Evolutionary conservation across 1,140 invertebrate genomes (phyloP).

Genomic region (Coptotermes formosanus): DNA sequence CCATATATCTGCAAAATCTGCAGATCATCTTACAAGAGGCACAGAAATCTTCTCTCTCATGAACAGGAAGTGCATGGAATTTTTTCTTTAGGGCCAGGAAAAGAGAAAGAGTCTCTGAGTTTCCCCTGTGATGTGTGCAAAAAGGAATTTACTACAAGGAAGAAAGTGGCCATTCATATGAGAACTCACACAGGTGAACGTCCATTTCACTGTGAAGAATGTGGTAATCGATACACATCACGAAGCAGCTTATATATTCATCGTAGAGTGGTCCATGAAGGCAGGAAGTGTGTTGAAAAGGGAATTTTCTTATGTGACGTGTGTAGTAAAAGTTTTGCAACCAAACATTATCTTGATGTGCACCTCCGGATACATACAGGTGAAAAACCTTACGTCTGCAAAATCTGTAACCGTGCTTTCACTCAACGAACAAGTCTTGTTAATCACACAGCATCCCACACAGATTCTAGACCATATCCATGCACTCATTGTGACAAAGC

Average conservation of each 20-base stretch:
- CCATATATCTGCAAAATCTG: conserved; percentile 28
- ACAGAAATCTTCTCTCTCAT: conserved; percentile 19
- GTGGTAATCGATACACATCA: conserved; percentile 70
- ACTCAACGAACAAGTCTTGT: conserved; percentile 55
- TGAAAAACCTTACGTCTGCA: conserved; percentile 60
- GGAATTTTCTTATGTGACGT: conserved; percentile 53
- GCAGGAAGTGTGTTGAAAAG: conserved; percentile 47
- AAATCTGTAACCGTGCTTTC: conserved; percentile 58
- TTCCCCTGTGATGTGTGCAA: conserved; percentile 20
- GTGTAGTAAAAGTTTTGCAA: conserved; percentile 54
- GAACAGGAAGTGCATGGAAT: not conserved
- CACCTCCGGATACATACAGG: conserved; percentile 61
- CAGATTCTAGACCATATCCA: conserved; percentile 54
- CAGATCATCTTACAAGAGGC: conserved; percentile 17
- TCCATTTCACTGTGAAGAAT: conserved; percentile 66
- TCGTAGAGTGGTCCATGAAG: conserved; percentile 61
- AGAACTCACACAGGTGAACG: conserved; percentile 60
- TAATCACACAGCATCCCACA: conserved; percentile 54
- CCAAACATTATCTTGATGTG: conserved; percentile 53
- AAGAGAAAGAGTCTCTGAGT: not conserved
- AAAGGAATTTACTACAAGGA: conserved; percentile 21
- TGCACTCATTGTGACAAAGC: conserved; percentile 62
- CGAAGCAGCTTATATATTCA: conserved; percentile 61
- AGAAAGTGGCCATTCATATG: not conserved
- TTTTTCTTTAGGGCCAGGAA: not conserved